A percentile compares a stretch with the other conserved stretches of the same genome.
phyloP scores from a whole-genome alignment of 1,140 invertebrate species.

The Meloidogyne chitwoodi region DNA sequence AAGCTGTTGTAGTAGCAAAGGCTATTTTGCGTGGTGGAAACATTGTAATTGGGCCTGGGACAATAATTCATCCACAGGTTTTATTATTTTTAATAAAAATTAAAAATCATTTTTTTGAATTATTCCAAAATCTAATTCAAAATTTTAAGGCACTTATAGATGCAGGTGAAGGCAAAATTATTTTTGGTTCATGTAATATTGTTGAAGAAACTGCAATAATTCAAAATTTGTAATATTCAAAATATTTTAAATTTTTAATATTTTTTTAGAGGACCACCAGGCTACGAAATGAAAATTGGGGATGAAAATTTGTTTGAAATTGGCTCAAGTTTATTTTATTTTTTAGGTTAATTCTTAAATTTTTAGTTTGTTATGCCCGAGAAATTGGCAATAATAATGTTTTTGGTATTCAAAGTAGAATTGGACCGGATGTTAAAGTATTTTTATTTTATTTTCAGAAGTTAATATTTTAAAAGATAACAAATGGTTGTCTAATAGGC shows the following conservation, averaged over 20 bases:
- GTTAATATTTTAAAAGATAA: not conserved
- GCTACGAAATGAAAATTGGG: conserved; percentile 23
- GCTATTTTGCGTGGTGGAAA: conserved; percentile 1
- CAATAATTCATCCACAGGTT: conserved; percentile 18
- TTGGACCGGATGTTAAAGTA: conserved; percentile 28
- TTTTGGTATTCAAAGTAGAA: conserved; percentile 22
- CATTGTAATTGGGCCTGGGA: conserved; percentile 9
- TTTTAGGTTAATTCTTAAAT: too few relatives aligned
- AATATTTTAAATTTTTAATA: not conserved
- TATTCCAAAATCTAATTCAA: not conserved
- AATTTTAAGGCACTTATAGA: conserved; percentile 28
- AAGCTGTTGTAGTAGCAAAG: conserved; percentile 1
- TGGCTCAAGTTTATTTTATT: conserved; percentile 8
- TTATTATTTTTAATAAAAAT: not conserved
- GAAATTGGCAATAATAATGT: conserved; percentile 35
- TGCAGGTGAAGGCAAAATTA: conserved; percentile 29
- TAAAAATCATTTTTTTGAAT: not conserved
- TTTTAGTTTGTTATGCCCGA: conserved; percentile 27
- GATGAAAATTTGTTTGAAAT: conserved; percentile 40
- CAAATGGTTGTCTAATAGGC: conserved; percentile 33
- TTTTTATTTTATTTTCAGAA: not conserved
- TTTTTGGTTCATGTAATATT: conserved; percentile 39
- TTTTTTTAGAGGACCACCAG: conserved; percentile 11
- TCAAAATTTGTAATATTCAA: conserved; percentile 28
- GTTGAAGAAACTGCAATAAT: conserved; percentile 34